Percentiles rank a stretch among this genome's conserved stretches.
Conservation (phyloP, 2,113 vertebrate species). For the Bothrops jararaca region DNA sequence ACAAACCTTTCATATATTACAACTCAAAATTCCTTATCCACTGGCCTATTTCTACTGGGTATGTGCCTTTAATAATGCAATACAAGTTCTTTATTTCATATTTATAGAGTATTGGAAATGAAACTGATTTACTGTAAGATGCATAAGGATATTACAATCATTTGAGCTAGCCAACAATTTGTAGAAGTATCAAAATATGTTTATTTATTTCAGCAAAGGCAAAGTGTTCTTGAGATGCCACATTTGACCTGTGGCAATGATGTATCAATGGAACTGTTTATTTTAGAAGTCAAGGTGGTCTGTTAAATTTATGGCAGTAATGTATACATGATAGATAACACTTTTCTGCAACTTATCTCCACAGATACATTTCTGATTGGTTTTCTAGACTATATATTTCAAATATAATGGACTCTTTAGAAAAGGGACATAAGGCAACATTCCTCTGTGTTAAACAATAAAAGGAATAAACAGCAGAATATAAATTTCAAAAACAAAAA, state of each 20-base stretch:
- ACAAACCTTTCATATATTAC: neutral
- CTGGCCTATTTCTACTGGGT: neutral
- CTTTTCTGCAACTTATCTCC: neutral
- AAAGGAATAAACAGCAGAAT: neutral
- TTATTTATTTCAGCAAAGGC: neutral
- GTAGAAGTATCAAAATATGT: neutral
- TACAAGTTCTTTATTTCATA: conserved; percentile 20
- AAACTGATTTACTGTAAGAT: conserved; percentile 35
- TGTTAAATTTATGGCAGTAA: conserved; percentile 1
- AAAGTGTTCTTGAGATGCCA: conserved; percentile 11
- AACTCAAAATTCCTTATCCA: conserved; percentile 20
- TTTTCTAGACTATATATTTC: neutral
- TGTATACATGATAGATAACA: too few species aligned
- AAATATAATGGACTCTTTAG: neutral
- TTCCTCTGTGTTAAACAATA: neutral
- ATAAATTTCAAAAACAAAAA: neutral
- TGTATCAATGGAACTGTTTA: neutral
- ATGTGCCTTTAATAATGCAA: conserved; percentile 34
- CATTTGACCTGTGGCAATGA: conserved; percentile 4
- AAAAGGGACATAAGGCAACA: neutral
- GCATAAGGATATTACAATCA: neutral
- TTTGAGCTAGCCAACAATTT: neutral
- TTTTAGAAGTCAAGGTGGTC: conserved; percentile 7
- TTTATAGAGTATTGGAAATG: conserved; percentile 14
- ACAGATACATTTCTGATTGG: neutral